Evolutionary conservation across 2,113 vertebrate species (phyloP), one percentile per base, ranked within the genome.

Genomic region (Suncus etruscus): DNA sequence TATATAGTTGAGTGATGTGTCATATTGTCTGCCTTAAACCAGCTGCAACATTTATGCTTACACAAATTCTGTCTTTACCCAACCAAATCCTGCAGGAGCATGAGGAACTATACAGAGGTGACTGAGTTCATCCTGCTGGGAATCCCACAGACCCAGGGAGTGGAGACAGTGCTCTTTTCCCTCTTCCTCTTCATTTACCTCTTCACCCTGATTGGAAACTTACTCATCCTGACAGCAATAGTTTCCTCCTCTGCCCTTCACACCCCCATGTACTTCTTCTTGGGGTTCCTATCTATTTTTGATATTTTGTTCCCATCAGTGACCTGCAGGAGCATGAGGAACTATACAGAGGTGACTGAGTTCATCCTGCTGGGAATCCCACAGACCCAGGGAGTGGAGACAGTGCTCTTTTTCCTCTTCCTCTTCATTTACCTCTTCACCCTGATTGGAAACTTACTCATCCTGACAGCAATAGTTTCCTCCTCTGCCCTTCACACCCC

Each of bases 191-290:
- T 91, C 24, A 79, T 95, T 73, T 97, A 95, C 45, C 18, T 48
- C n/a, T 89, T 89, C 47, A 97, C 95, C 0, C 24, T 95, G 27
- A 65, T 86, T 32, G 88, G 83, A 27, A 97, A 97, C 70, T 11
- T 89, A 6, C 91, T 78, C 2, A 95, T 97, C 68, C 73, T 97
- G 9, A 18, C 92, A 61, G 70, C 87, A 25, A 73, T 96, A 61
- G 88, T 92, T 70, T 93, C 66, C 31, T 94, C 95, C 10, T 1
- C 78, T 45, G 51, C 9, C 11, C 92, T 97, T n/a, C 95, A 95
- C 31, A 96, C 86, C 2, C 95, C 94, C 32, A 96, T 96, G 95
- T 96, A 95, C 70, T 95, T 96, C 74, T 96, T 95, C 68, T 70
- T 96, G 78, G 94, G 90, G 11, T 73, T 85, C 12, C 61, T 97